A percentile compares a stretch with the other conserved stretches of the same genome.
Evolutionary conservation across 2,113 vertebrate genomes (phyloP).

Genomic region (Phalacrocorax carbo): DNA sequence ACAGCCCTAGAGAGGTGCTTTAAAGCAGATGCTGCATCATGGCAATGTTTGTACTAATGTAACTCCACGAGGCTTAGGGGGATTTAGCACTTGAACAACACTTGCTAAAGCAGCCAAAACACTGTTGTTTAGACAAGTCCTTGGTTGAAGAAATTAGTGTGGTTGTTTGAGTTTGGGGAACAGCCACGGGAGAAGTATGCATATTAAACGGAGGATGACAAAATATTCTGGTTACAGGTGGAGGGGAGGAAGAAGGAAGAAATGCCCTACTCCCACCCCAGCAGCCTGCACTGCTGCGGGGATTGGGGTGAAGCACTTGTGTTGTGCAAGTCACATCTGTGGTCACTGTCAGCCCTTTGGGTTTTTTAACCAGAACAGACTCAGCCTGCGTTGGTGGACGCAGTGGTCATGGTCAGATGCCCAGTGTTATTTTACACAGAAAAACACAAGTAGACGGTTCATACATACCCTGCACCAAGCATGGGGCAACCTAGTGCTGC

Average conservation of each 20-base stretch:
- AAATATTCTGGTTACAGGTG: neutral
- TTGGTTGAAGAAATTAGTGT: neutral
- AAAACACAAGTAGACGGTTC: neutral
- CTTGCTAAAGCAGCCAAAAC: neutral
- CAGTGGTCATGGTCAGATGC: neutral
- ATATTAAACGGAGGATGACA: neutral
- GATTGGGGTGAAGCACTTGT: neutral
- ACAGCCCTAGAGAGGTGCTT: neutral
- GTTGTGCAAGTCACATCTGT: neutral
- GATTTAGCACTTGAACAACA: slow-evolving; percentile 26
- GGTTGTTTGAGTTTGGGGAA: neutral
- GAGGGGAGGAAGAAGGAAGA: neutral
- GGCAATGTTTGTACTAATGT: neutral
- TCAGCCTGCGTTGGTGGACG: neutral
- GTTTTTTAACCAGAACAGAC: neutral
- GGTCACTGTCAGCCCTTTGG: neutral
- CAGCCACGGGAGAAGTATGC: slow-evolving; percentile 13
- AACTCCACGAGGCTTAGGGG: neutral
- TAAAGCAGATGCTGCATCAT: neutral
- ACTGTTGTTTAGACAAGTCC: slow-evolving; percentile 15
- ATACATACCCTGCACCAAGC: neutral
- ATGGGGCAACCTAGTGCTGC: neutral
- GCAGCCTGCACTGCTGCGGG: accelerated
- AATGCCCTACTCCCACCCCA: neutral
- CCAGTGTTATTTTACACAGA: neutral